These are phyloP conservation scores for Chydorus sphaericus DNA, from an alignment of 2,888 invertebrate genomes.

Conservation along the genomic window DNA sequence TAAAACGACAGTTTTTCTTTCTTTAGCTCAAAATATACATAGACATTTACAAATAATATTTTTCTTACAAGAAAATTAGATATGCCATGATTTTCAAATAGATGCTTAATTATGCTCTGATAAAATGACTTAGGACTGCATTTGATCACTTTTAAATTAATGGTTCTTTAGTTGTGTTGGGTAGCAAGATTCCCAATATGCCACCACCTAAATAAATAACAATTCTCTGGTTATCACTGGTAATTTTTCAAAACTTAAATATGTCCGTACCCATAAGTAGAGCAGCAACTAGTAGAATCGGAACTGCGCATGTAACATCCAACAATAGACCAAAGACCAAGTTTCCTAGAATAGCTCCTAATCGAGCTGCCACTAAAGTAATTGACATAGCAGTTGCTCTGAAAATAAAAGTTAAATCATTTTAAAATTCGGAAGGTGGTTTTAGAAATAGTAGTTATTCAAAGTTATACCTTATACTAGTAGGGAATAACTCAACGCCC, in stretches of 20 bases:
- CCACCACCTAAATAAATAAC: constrained; percentile 46
- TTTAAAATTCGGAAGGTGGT: neutral
- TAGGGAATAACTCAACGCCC: constrained; percentile 85
- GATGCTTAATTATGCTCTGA: too few relatives aligned
- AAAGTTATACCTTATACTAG: constrained; percentile 54
- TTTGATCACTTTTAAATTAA: too few relatives aligned
- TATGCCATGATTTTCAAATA: too few relatives aligned
- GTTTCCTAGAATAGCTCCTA: constrained; percentile 78
- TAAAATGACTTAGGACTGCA: too few relatives aligned
- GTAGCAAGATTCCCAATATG: constrained; percentile 69
- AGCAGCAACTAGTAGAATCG: constrained; percentile 76
- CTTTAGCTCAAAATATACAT: too few relatives aligned
- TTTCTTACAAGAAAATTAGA: too few relatives aligned
- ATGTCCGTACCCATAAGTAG: constrained; percentile 47
- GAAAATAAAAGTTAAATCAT: constrained; percentile 15
- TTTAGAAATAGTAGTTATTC: neutral
- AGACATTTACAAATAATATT: too few relatives aligned
- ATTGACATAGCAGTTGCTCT: constrained; percentile 83
- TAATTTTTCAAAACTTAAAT: neutral
- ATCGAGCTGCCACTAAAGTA: constrained; percentile 73
- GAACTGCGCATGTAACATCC: constrained; percentile 77
- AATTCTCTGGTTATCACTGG: neutral
- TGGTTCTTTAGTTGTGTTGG: constrained; percentile 75
- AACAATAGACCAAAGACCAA: constrained; percentile 75
- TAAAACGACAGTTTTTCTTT: too few relatives aligned